A percentile compares a stretch with the other conserved stretches of the same genome.
phyloP scores from a whole-genome alignment of 1,140 invertebrate species.

The Caenorhabditis inopinata region DNA sequence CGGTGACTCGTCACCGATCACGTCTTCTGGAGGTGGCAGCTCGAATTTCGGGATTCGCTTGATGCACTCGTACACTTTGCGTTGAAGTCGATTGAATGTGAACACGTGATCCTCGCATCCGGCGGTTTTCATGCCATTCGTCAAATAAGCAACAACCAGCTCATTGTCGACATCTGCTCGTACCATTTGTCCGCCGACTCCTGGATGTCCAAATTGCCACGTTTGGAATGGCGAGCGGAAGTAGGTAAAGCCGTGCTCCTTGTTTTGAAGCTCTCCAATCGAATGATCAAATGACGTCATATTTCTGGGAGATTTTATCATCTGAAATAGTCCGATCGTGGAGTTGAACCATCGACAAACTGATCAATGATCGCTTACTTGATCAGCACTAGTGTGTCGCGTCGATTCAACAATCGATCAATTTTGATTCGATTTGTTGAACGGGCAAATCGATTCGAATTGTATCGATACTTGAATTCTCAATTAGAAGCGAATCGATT shows the following conservation, averaged over 20 bases:
- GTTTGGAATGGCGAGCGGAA: conserved; percentile 44
- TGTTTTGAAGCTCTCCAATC: conserved; percentile 39
- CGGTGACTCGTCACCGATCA: not conserved
- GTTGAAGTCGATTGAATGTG: conserved; percentile 42
- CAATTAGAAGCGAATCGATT: no score
- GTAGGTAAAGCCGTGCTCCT: conserved; percentile 47
- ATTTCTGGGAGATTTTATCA: conserved; percentile 24
- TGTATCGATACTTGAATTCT: no score
- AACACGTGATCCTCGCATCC: conserved; percentile 43
- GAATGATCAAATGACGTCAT: conserved; percentile 41
- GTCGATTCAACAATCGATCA: no score
- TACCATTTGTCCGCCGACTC: conserved; percentile 49
- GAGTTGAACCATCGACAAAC: not conserved
- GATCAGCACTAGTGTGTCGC: no score
- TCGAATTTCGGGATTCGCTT: conserved; percentile 24
- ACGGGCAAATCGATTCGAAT: no score
- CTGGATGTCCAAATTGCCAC: conserved; percentile 50
- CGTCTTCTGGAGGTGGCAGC: not conserved
- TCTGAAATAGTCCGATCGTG: conserved; percentile 21
- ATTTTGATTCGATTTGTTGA: no score
- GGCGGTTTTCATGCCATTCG: conserved; percentile 49
- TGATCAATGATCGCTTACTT: not conserved
- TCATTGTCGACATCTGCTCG: conserved; percentile 42
- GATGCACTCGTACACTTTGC: conserved; percentile 31
- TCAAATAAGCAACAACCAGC: conserved; percentile 47